Evolutionary conservation across 2,888 invertebrate species (phyloP).

Genomic region (Ichneumoninae sp.): DNA sequence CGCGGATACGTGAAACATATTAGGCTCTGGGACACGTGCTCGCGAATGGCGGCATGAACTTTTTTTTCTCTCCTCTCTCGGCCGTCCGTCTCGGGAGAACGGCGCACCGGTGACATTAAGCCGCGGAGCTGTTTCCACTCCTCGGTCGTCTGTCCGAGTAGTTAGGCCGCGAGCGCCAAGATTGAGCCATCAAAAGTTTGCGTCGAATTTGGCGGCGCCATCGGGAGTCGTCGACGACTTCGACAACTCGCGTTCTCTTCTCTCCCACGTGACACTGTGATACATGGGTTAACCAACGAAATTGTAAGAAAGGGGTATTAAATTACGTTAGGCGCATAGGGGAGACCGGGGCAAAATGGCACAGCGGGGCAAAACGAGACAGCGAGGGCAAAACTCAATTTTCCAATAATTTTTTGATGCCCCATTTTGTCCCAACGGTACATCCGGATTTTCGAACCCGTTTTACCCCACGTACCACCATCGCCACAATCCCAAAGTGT

Average conservation of each 20-base stretch:
- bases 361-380: too few species aligned
- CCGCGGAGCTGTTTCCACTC: slow-evolving; percentile 33
- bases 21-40: slow-evolving; percentile 77
- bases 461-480: too few species aligned
- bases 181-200: slow-evolving; percentile 81
- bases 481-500: too few species aligned
- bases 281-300: slow-evolving; percentile 18
- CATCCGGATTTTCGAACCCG: too few species aligned
- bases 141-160: slow-evolving; percentile 9
- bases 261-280: neutral
- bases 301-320: slow-evolving; percentile 37
- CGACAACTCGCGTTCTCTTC: slow-evolving; percentile 55
- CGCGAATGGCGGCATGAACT: slow-evolving; percentile 75
- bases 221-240: slow-evolving; percentile 33
- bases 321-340: slow-evolving; percentile 49
- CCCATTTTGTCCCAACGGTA: too few species aligned
- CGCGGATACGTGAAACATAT: slow-evolving; percentile 78
- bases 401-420: too few species aligned
- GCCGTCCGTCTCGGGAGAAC: slow-evolving; percentile 32
- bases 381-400: too few species aligned
- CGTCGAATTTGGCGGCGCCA: slow-evolving; percentile 74
- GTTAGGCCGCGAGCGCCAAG: slow-evolving; percentile 65
- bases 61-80: slow-evolving; percentile 67
- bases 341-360: too few species aligned
- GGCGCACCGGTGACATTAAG: slow-evolving; percentile 61